Evolutionary conservation across 2,113 vertebrate species (phyloP), one percentile per base, ranked within the genome.

Genomic region (Nothobranchius furzeri): DNA sequence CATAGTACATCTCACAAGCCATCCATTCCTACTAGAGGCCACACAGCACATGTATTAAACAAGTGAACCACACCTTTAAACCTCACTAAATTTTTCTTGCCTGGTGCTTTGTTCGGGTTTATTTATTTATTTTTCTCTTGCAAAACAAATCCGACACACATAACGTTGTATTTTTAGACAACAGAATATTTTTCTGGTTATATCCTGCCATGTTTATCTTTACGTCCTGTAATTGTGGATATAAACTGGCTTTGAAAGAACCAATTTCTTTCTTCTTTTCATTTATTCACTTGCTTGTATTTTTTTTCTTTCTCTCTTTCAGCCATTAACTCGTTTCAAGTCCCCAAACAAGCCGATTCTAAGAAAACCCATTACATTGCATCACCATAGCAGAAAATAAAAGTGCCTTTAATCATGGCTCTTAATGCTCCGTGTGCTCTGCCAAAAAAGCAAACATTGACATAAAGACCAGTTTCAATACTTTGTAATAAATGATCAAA

Each of bases 321-420:
- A 40, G 6, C 14, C 25, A 30, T 58, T 63, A 60, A 51, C 11
- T 65, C 7, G 6, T 56, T 14, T 36, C 20, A 3, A 37, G 37
- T 67, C 30, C 63, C 30, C 61, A 61, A 68, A 71, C 66, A 64
- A 53, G 46, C 58, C 10, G 35, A 35, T 35, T 55, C 40, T 20
- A 60, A 51, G 37, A 47, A 53, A 74, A 30, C 7, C 49, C 17
- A 64, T 76, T 47, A 53, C 50, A 7, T 47, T 4, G 10, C 14
- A 35, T 57, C 49, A 46, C 4, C 12, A 7, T 48, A 2, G 20
- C 17, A 42, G 61, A 30, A 48, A 15, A 60, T 46, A 50, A 12
- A 8, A 35, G 6, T 7, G 7, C 12, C 54, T 60, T 56, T 56
- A 51, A 42, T 45, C 3, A 1, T 50, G 13, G 6, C 36, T 52